Evolutionary conservation across 2,888 invertebrate species (phyloP), one percentile per base, ranked within the genome.

Genomic region (Agrotis exclamationis): DNA sequence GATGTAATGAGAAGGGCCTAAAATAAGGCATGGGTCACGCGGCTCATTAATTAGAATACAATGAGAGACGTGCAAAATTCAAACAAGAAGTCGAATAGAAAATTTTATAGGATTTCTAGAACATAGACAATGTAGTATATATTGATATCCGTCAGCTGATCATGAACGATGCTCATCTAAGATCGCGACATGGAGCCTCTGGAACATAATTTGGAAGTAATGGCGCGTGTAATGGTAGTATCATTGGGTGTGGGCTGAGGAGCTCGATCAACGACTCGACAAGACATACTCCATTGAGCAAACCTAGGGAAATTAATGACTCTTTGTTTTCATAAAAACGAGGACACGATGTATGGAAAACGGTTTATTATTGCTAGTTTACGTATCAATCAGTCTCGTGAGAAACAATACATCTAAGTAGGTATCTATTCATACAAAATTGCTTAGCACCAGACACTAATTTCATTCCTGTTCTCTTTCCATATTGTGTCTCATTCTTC

Each of bases 131-230:
- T 57, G 39, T 63, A 75, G 70, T 74, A 45, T 54, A 62, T 74
- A 73, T 74, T 66, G 67, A 72, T 78, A 74, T 75, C 63, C 57
- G 58, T 66, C 63, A 60, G 68, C 57, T 78, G 66, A 68, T 65
- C 80, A 74, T 75, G 75, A 83, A 78, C 80, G 82, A 81, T 86
- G 76, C 79, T 87, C 81, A 87, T 88, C 86, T 86, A 84, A 88
- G 84, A 86, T 85, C 85, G 87, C 82, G 82, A 88, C 89, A 85
- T 86, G 85, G 84, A 85, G 85, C 86, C 77, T 87, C 84, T 83
- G 83, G 87, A 88, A 90, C 87, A 87, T 90, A 92, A 93, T 94
- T 93, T 91, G 90, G 88, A 91, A 89, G 93, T 91, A 94, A 94
- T 94, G 89, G 90, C 91, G 91, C 94, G 92, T 94, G 91, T 91